A percentile compares a stretch with the other conserved stretches of the same genome.
phyloP scores from a whole-genome alignment of 2,888 invertebrate genomes.

The Netelia inedita region DNA sequence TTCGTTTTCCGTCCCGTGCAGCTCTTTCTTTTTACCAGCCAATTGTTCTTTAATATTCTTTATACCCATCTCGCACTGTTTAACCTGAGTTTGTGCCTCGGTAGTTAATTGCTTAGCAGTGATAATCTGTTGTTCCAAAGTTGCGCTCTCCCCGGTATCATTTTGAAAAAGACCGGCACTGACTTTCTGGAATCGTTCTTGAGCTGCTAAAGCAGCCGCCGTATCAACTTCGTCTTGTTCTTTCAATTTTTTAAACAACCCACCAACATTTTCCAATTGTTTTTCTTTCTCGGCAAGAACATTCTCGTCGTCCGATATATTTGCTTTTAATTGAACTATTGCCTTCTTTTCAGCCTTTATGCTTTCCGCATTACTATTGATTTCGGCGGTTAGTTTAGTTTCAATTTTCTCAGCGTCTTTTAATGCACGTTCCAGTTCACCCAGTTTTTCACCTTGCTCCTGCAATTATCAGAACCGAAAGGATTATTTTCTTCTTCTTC shows the following conservation, averaged over 20 bases:
- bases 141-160: constrained; percentile 92
- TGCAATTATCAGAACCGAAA: constrained; percentile 78
- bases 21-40: constrained; percentile 88
- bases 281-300: constrained; percentile 88
- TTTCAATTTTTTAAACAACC: constrained; percentile 89
- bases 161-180: constrained; percentile 93
- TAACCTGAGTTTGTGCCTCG: constrained; percentile 92
- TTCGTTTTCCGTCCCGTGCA: constrained; percentile 89
- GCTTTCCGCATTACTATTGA: constrained; percentile 89
- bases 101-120: constrained; percentile 92
- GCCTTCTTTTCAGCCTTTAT: constrained; percentile 90
- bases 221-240: constrained; percentile 89
- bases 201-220: constrained; percentile 90
- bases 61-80: constrained; percentile 92
- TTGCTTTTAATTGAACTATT: constrained; percentile 89
- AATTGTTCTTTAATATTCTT: constrained; percentile 88
- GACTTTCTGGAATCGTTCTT: constrained; percentile 93
- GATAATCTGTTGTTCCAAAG: constrained; percentile 96
- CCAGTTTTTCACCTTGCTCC: constrained; percentile 89
- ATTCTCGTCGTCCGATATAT: constrained; percentile 89
- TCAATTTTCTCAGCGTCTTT: constrained; percentile 89
- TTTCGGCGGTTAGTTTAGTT: constrained; percentile 88
- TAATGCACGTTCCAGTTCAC: constrained; percentile 88
- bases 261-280: constrained; percentile 88
- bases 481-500: not conserved